These are phyloP conservation scores for Tribolium madens DNA, from an alignment of 1,140 invertebrate species.

Conservation along the genomic window DNA sequence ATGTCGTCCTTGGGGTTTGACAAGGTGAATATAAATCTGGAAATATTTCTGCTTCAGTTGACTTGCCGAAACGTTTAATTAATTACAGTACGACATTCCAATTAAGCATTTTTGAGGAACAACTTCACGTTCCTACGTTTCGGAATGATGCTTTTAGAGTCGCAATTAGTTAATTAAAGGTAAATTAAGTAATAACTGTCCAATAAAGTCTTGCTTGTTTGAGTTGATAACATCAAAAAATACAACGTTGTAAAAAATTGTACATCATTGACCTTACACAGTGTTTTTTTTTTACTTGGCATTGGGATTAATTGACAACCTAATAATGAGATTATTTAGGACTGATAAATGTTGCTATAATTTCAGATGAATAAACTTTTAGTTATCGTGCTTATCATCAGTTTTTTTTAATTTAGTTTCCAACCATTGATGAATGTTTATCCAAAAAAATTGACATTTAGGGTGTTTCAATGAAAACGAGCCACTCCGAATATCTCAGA, in stretches of 20 bases:
- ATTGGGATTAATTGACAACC: background rate
- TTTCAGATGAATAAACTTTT: background rate
- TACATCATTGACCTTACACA: background rate
- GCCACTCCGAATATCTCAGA: too few species aligned
- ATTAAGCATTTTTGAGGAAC: background rate
- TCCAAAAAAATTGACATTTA: too few species aligned
- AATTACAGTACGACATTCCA: background rate
- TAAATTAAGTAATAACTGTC: constrained; percentile 26
- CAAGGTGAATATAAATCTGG: constrained; percentile 1
- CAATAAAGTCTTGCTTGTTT: background rate
- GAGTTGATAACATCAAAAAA: background rate
- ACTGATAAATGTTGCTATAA: background rate
- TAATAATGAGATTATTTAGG: background rate
- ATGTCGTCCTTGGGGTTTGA: background rate
- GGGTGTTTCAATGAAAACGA: too few species aligned
- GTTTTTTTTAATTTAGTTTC: too few species aligned
- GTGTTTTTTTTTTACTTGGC: background rate
- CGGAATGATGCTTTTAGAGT: background rate
- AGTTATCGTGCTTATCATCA: background rate
- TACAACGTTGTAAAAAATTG: background rate
- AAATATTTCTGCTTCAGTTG: background rate
- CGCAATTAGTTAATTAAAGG: constrained; percentile 3
- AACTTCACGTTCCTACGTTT: background rate
- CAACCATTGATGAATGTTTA: too few species aligned
- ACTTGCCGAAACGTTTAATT: background rate